Conservation (phyloP, 2,797 vertebrate species). For the Aldrovandia affinis region DNA sequence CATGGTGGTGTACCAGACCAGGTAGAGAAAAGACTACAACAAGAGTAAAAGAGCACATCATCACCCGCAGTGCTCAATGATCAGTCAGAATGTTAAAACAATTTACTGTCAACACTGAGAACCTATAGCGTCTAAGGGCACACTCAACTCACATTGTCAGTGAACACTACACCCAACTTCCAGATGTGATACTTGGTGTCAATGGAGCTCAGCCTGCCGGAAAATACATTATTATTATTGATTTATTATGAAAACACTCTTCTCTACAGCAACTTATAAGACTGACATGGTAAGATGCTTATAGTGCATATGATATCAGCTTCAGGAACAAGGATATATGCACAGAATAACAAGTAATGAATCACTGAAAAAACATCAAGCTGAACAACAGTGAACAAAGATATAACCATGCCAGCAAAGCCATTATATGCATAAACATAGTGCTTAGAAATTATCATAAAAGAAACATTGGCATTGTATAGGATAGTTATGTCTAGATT, state of each 20-base stretch:
- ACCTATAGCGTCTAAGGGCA: neutral
- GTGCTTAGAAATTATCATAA: neutral
- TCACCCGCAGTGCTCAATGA: neutral
- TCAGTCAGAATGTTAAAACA: constrained; percentile 18
- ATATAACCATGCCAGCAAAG: neutral
- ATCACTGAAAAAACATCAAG: neutral
- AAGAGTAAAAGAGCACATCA: neutral
- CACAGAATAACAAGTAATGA: neutral
- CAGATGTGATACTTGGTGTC: constrained; percentile 97
- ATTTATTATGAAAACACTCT: neutral
- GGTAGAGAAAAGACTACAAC: constrained; percentile 90
- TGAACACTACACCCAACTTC: constrained; percentile 98
- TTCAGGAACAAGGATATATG: neutral
- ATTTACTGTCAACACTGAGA: neutral
- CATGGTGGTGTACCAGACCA: constrained; percentile 99
- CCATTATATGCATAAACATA: neutral
- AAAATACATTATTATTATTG: neutral
- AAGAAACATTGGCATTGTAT: neutral
- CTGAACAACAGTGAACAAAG: neutral
- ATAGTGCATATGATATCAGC: neutral
- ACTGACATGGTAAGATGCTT: neutral
- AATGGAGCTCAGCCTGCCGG: constrained; percentile 89
- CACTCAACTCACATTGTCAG: constrained; percentile 97
- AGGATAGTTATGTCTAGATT: no score
- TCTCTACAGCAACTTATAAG: no score